Base-by-base conservation (phyloP, 1,140 invertebrate species). In the Pseudomyrmex pallidus region DNA sequence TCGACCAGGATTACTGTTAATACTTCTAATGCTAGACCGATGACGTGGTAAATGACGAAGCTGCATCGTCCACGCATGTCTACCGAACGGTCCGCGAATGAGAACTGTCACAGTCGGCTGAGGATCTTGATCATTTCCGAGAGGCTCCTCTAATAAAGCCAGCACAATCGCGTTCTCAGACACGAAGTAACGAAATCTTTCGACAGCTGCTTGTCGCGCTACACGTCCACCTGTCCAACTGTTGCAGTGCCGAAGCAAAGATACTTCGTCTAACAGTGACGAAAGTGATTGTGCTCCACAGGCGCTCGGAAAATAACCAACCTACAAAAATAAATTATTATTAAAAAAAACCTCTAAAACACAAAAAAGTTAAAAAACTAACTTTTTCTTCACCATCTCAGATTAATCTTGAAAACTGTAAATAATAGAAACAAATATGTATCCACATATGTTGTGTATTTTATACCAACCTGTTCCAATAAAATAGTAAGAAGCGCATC, bases 41-140 rank as follows among this genome's bases (percentile, higher is more conserved):
- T 97, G 96, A 64, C 97, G 95, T 2, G 98, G 97, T 74, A 98
- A 94, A 93, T 98, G 97, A 17, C 98, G 94, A 56, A 98, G 94
- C 90, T 98, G 97, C 96, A 99, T 96, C 0, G 97, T 98, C 98
- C 98, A 99, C 8, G 98, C 98, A 95, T 98, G 97, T 20, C 98
- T 96, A 0, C 98, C 98, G 95, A 98, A 99, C 0, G 98, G 97
- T 35, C 98, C 97, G 25, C 98, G 96, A 66, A 99, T 97, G 44
- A 99, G 94, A 25, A 98, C 96, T 89, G 96, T 96, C 7, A 97
- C 95, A 0, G 96, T 97, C 7, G 97, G 97, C 89, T 97, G 96
- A 12, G 96, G 96, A 93, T 97, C 96, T 73, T 96, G 96, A 93
- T 97, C 96, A 88, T 97, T 97, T 3, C 97, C 97, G 0, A 99